A percentile compares a stretch with the other conserved stretches of the same genome.
Evolutionary conservation across 2,888 invertebrate genomes (phyloP).

Genomic region (Cactoblastis cactorum): DNA sequence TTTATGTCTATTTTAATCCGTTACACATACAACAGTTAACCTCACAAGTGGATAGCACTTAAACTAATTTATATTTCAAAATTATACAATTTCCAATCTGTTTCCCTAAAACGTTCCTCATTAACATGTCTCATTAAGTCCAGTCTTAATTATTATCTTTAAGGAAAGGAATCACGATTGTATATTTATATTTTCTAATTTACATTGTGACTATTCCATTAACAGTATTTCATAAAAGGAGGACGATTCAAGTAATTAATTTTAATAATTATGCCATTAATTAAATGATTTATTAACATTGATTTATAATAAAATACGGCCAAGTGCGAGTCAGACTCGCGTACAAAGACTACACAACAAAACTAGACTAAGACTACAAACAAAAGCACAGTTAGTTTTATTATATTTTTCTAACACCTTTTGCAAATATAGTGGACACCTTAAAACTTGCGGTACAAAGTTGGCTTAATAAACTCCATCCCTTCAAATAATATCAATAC

Average conservation of each 20-base stretch:
- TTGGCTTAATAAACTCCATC: neutral
- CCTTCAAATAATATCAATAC: neutral
- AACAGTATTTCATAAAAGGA: slow-evolving; percentile 11
- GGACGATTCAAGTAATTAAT: neutral
- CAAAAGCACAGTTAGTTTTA: too few species aligned
- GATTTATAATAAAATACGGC: too few species aligned
- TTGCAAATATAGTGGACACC: too few species aligned
- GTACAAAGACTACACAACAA: too few species aligned
- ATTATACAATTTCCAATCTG: slow-evolving; percentile 3
- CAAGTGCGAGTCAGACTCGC: too few species aligned
- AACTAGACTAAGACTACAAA: too few species aligned
- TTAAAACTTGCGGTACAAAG: too few species aligned
- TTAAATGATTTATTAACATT: neutral
- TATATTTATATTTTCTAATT: slow-evolving; percentile 2
- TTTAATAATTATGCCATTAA: neutral
- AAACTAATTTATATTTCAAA: slow-evolving; percentile 6
- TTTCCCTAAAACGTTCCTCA: neutral
- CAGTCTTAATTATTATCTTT: neutral
- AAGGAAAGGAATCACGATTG: neutral
- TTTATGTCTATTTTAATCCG: too few species aligned
- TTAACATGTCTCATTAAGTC: neutral
- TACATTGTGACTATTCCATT: neutral
- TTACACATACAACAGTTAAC: too few species aligned
- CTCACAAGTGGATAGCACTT: neutral
- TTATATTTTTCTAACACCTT: too few species aligned